phyloP scores from a whole-genome alignment of 2,888 invertebrate genomes.

The Agrilus biguttatus region DNA sequence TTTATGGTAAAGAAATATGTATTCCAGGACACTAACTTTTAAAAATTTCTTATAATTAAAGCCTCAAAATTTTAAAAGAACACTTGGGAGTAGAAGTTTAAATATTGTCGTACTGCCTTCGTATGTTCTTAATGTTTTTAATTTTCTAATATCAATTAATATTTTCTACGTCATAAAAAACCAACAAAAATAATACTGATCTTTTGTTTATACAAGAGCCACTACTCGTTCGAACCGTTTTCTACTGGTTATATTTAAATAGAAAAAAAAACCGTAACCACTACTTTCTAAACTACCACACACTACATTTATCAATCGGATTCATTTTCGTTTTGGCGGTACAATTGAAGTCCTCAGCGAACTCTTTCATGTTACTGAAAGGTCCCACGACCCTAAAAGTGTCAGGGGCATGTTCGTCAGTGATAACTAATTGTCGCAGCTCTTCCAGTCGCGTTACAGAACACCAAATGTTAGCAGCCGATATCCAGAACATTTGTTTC shows the following conservation, averaged over 20 bases:
- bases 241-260: background rate
- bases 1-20: too few relatives aligned
- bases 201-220: background rate
- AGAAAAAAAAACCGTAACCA: background rate
- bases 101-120: background rate
- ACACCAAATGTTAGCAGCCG: conserved; percentile 48
- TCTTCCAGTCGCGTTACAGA: conserved; percentile 27
- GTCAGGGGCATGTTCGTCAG: conserved; percentile 32
- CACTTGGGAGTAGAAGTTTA: too few relatives aligned
- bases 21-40: too few relatives aligned
- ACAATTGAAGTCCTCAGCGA: conserved; percentile 46
- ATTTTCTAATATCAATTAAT: too few relatives aligned
- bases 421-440: conserved; percentile 23
- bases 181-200: conserved; percentile 5
- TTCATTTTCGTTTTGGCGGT: conserved; percentile 44
- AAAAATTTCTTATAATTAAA: too few relatives aligned
- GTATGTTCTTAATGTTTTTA: too few relatives aligned
- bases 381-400: conserved; percentile 45
- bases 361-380: conserved; percentile 42
- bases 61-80: too few relatives aligned
- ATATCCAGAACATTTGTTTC: conserved; percentile 42
- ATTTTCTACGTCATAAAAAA: background rate
- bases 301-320: conserved; percentile 42
- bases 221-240: background rate
- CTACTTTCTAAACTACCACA: conserved; percentile 36